A percentile compares a stretch with the other conserved stretches of the same genome.
Conservation (phyloP, 30 jellyfish, hydroid and myxozoan genomes). For the Euphysa ruthae region DNA sequence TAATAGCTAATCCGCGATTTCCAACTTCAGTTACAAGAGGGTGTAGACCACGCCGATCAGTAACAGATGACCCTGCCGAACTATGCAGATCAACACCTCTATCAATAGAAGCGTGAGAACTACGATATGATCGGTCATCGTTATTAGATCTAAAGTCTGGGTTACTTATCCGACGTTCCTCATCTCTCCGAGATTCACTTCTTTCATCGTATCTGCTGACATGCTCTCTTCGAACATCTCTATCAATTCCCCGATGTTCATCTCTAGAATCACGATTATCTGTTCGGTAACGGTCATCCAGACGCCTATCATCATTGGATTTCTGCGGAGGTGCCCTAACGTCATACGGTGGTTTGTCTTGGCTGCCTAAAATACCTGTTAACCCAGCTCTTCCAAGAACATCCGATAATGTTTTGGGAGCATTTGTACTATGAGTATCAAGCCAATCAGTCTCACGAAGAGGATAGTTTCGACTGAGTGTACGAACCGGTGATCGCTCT, state of each 20-base stretch:
- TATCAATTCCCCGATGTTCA: slow-evolving; percentile 26
- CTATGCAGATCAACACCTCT: background rate
- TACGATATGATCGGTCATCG: background rate
- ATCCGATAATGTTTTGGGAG: slow-evolving; percentile 85
- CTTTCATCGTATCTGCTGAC: background rate
- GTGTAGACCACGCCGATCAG: slow-evolving; percentile 29
- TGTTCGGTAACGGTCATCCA: slow-evolving; percentile 31
- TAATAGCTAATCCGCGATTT: slow-evolving; percentile 12
- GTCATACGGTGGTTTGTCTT: slow-evolving; percentile 22
- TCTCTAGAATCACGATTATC: slow-evolving; percentile 41
- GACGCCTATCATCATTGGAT: slow-evolving; percentile 25
- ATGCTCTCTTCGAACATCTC: slow-evolving; percentile 4
- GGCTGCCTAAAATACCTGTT: slow-evolving; percentile 82
- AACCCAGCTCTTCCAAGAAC: slow-evolving; percentile 93
- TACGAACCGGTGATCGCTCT: slow-evolving; percentile 26
- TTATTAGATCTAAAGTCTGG: slow-evolving; percentile 1
- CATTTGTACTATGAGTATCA: slow-evolving; percentile 30
- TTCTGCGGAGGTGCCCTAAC: background rate
- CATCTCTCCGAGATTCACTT: background rate
- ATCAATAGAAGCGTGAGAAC: background rate
- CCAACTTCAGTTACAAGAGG: slow-evolving; percentile 28
- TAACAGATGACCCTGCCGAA: background rate
- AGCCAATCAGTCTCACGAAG: slow-evolving; percentile 31
- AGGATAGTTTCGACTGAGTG: background rate
- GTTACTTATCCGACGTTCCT: slow-evolving; percentile 9